Percentiles rank a stretch among this genome's conserved stretches.
Evolutionary conservation across 1,140 invertebrate species (phyloP).

Genomic region (Belonocnema kinseyi): DNA sequence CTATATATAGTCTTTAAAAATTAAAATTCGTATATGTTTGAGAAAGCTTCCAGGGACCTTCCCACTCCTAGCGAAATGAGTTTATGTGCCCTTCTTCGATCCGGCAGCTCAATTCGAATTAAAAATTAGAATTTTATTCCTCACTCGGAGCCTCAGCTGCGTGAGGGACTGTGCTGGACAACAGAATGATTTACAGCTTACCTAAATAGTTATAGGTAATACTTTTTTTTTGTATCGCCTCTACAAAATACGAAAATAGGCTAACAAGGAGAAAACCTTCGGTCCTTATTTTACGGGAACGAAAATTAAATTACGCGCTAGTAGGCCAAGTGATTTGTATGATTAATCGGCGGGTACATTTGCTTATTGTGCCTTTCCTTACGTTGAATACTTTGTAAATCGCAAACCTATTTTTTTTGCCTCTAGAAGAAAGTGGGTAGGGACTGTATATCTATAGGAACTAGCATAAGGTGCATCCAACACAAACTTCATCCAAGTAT

Average conservation of each 20-base stretch:
- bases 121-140: background rate
- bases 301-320: conserved; percentile 4
- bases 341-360: conserved; percentile 15
- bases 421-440: background rate
- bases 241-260: background rate
- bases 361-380: conserved; percentile 23
- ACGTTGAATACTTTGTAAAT: conserved; percentile 24
- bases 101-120: too few species aligned
- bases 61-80: too few species aligned
- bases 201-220: conserved; percentile 2
- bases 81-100: too few species aligned
- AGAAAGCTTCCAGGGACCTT: too few species aligned
- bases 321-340: conserved; percentile 22
- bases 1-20: too few species aligned
- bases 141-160: too few species aligned
- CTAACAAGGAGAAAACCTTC: conserved; percentile 15
- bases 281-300: background rate
- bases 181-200: conserved; percentile 24
- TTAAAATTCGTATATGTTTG: too few species aligned
- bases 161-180: background rate
- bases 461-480: conserved; percentile 17
- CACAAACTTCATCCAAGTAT: background rate
- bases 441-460: background rate
- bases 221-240: background rate
- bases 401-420: background rate